phyloP scores from a whole-genome alignment of 2,888 invertebrate genomes.

The Empis stercorea region DNA sequence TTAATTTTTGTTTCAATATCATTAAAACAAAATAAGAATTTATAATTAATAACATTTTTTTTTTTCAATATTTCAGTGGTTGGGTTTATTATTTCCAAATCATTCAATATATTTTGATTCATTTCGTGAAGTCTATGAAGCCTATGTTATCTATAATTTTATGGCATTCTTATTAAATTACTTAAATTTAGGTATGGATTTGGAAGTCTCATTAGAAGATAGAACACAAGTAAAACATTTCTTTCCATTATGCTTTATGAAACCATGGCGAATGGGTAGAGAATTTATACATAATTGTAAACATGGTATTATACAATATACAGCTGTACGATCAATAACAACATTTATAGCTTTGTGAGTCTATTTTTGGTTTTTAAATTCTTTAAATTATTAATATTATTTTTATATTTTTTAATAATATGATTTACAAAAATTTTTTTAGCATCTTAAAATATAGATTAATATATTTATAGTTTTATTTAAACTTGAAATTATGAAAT shows the following conservation, averaged over 20 bases:
- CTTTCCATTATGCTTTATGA: constrained; percentile 81
- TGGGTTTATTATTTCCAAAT: constrained; percentile 70
- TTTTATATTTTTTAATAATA: too few relatives aligned
- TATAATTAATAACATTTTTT: background rate
- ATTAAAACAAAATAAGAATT: too few relatives aligned
- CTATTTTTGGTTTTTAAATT: constrained; percentile 4
- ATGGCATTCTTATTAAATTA: constrained; percentile 90
- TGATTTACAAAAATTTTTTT: too few relatives aligned
- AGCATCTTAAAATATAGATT: too few relatives aligned
- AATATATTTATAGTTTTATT: too few relatives aligned
- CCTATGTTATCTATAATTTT: constrained; percentile 96
- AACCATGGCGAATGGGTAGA: constrained; percentile 88
- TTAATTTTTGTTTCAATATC: too few relatives aligned
- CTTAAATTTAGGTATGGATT: constrained; percentile 72
- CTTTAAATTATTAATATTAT: background rate
- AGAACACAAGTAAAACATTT: constrained; percentile 77
- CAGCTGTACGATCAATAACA: constrained; percentile 79
- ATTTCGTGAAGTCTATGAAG: constrained; percentile 90
- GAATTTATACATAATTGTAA: constrained; percentile 91
- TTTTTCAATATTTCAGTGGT: constrained; percentile 24
- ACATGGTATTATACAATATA: constrained; percentile 93
- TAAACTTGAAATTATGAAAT: too few relatives aligned
- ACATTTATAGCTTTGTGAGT: constrained; percentile 81
- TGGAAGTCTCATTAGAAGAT: constrained; percentile 65
- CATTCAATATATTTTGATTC: constrained; percentile 89